These are phyloP conservation scores for Drosophila malerkotliana DNA, from an alignment of 1,140 invertebrate genomes.

Conservation along the genomic window DNA sequence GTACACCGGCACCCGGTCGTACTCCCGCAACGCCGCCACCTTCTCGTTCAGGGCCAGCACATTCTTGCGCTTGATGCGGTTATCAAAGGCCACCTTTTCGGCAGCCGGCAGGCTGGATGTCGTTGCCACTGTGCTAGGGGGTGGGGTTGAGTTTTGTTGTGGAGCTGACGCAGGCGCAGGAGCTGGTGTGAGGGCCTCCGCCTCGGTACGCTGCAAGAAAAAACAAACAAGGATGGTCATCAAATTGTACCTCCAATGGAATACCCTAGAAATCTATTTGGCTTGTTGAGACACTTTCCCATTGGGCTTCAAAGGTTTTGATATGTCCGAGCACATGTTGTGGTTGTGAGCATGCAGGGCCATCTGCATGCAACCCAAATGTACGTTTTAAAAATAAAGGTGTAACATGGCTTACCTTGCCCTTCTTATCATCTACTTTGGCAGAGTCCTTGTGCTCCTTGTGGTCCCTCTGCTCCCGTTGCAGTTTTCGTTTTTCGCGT, in stretches of 20 bases:
- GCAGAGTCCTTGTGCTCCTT: slow-evolving; percentile 29
- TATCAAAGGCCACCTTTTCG: slow-evolving; percentile 76
- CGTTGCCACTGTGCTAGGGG: slow-evolving; percentile 13
- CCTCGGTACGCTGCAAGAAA: slow-evolving; percentile 17
- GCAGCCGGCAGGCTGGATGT: slow-evolving; percentile 52
- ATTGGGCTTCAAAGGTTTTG: too few species aligned
- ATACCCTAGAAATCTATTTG: too few species aligned
- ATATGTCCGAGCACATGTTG: too few species aligned
- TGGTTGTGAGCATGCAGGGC: neutral
- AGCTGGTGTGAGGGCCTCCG: slow-evolving; percentile 25
- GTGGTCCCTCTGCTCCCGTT: slow-evolving; percentile 46
- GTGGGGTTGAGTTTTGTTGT: neutral
- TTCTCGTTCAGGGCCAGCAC: slow-evolving; percentile 79
- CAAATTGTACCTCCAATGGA: neutral
- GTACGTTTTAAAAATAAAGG: too few species aligned
- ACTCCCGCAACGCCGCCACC: slow-evolving; percentile 75
- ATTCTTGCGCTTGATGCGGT: slow-evolving; percentile 81
- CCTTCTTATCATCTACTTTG: slow-evolving; percentile 42
- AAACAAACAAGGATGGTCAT: neutral
- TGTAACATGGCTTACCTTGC: slow-evolving; percentile 29
- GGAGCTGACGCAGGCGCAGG: slow-evolving; percentile 31
- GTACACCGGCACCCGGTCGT: slow-evolving; percentile 74
- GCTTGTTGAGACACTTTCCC: too few species aligned
- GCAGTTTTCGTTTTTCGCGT: slow-evolving; percentile 67
- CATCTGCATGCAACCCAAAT: neutral